Percentiles rank a stretch among this genome's conserved stretches.
Evolutionary conservation across 2,797 vertebrate species (phyloP).

Genomic region (Darevskia mixta): DNA sequence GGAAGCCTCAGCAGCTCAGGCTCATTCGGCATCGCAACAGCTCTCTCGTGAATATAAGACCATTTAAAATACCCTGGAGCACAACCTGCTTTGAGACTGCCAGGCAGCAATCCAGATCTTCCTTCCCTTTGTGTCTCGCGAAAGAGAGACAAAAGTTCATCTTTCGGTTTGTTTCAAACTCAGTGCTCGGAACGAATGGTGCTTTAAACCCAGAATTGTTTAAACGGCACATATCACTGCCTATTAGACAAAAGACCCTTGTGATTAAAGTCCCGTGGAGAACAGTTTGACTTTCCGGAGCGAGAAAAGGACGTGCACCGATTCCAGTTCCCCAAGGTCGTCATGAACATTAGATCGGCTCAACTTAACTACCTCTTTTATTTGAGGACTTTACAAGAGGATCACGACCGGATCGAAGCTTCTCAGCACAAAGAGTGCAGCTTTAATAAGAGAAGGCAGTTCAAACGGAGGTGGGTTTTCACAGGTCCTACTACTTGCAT

Average conservation of each 20-base stretch:
- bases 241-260: conserved; percentile 3
- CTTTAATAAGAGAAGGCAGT: not conserved
- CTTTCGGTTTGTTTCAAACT: not conserved
- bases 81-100: not conserved
- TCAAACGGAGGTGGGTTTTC: not conserved
- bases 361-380: not conserved
- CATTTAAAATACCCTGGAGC: not conserved
- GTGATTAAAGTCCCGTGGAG: not conserved
- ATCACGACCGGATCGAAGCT: rapidly evolving
- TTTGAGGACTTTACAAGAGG: not conserved
- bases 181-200: conserved; percentile 27
- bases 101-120: conserved; percentile 2
- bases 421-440: rapidly evolving
- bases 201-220: rapidly evolving
- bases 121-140: not conserved
- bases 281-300: not conserved
- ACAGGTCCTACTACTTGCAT: not conserved
- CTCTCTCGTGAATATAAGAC: not conserved
- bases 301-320: not conserved
- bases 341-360: not conserved
- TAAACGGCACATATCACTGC: not conserved
- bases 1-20: not conserved
- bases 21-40: not conserved
- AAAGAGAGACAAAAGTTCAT: rapidly evolving
- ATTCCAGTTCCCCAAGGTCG: not conserved